Base-by-base conservation (phyloP, 2,888 invertebrate species). In the Eudemis profundana region DNA sequence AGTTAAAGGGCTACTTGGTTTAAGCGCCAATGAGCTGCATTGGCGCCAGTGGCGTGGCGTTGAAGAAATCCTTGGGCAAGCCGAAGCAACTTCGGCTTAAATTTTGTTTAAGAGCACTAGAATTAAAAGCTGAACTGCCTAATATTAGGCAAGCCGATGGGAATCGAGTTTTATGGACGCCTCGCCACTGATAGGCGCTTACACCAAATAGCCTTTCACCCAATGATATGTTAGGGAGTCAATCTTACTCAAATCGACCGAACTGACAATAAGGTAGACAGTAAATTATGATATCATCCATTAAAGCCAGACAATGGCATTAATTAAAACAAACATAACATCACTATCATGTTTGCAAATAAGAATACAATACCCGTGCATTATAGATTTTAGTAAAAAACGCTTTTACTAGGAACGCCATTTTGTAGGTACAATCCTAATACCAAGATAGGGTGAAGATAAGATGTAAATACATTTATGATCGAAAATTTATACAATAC, bases 381-480 rank as follows among this genome's bases (percentile, higher is more conserved):
- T 12, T 29, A 2, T 8, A 8, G 8, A 8, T 10, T 33, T 10
- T 33, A 8, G 8, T 33, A 33, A 33, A 33, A 33, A 33, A 33
- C 5, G 33, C 33, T 8, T 33, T 5, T 8, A 33, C 8, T 33
- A 27, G 15, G 12, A 10, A 21, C 21, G n/a, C 12, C 19, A 4
- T n/a, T 15, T 5, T n/a, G 40, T n/a, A n/a, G n/a, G n/a, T n/a
- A n/a, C 15, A 5, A n/a, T 21, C 21, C 44, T 15, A n/a, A 14
- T 8, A 40, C 53, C 7, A 40, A 40, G 23, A 27, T 27, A 27
- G 21, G 40, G 10, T 14, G 17, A 40, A 42, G 15, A 40, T 42
- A 54, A 50, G 47, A 27, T 15, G 4, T 36, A 40, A 4, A 10
- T 4, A 54, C 14, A 54, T 40, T 54, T 54, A 40, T 40, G 23